Evolutionary conservation across 2,888 invertebrate species (phyloP), one percentile per base, ranked within the genome.

Genomic region (Ligdia adustata): DNA sequence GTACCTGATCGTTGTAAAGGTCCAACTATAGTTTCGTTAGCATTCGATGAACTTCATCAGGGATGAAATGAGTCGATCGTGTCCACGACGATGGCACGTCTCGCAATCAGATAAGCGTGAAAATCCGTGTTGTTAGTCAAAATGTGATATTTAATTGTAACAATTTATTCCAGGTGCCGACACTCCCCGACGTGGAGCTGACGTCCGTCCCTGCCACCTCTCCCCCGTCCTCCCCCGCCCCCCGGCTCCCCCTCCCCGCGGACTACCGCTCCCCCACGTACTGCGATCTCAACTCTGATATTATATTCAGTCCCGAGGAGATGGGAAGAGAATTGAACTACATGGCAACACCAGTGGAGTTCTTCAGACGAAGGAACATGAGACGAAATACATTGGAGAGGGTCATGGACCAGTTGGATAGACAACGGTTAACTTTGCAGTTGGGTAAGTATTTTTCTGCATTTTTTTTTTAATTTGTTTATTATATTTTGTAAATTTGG

Each of bases 141-240:
- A n/a, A n/a, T n/a, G n/a, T n/a, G n/a, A n/a, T n/a, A n/a, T n/a
- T n/a, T n/a, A n/a, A n/a, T n/a, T 28, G 3, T 18, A 18, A 18
- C 6, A 18, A n/a, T 6, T 11, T 13, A 2, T 35, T 44, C 0
- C 69, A 88, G 88, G 88, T 88, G 0, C 87, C 88, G 0, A 82
- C 79, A 0, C 77, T 79, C 14, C 72, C 74, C 3, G 88, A 88
- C 28, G 87, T 87, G 0, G 89, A 89, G 72, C 71, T 75, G 0
- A 64, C 71, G 3, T 37, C 37, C 6, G 37, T 37, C 2, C 18
- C 26, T 0, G 18, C 26, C 2, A 22, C 34, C 1, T 37, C 37
- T 4, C 1, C 27, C 4, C 18, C 27, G 13, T 22, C 33, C n/a
- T 16, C 12, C 20, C 33, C 42, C 13, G 15, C 9, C 4, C 34